Evolutionary conservation across 2,888 invertebrate genomes (phyloP), one percentile per base, ranked within the genome.

Genomic region (Meteorus colon): DNA sequence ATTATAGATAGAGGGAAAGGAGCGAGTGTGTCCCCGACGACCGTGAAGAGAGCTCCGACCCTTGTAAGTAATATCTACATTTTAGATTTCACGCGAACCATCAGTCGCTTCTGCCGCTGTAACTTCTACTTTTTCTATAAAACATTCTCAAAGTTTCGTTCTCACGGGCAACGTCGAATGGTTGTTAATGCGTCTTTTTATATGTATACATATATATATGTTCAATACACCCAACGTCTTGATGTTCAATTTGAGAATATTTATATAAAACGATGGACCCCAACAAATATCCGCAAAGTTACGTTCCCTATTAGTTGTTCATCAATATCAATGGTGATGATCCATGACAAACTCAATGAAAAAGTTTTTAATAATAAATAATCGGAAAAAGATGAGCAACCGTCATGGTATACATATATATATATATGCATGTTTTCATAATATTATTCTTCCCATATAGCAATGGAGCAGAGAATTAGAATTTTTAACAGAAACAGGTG

Each of bases 11-110:
- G 19, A 65, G 19, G 41, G 59, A 75, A 62, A 37, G 62, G 72
- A 55, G 55, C 37, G 67, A 65, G 65, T 67, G 76, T 76, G 68
- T 69, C 76, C 78, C 78, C 76, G 80, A 45, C 68, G 69, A 79
- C 59, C 71, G 77, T 76, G 72, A 74, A 77, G 79, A 62, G 78
- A 68, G 70, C 69, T 63, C 48, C 6, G 66, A 55, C 69, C 76
- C 74, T 55, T 60, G 69, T 65, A 66, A 70, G 77, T 81, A 83
- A 83, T 85, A 84, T 86, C 85, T 84, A 85, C 85, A 84, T 85
- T 85, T 85, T 79, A 81, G 81, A 85, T 82, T 84, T 83, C 82
- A 82, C 82, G 83, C 83, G 81, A 81, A 75, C 79, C 60, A 59
- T 14, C 48, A 72, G 55, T 63, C 66, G 59, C 67, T 62, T 14